Conservation (phyloP, 1,140 invertebrate species). For the Pogonus chalceus region DNA sequence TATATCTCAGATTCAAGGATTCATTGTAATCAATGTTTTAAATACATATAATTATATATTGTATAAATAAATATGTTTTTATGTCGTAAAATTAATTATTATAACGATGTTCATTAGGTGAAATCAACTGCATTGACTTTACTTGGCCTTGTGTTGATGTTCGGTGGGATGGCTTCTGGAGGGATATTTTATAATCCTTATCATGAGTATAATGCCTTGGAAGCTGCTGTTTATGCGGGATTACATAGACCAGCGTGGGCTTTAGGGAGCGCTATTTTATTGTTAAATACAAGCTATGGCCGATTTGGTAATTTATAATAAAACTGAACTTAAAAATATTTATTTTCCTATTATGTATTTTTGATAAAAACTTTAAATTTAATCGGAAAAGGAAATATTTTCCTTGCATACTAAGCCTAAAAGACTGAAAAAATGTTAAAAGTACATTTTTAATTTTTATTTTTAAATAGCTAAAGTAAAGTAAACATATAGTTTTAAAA, state of each 20-base stretch:
- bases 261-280: conserved; percentile 38
- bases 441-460: too few species aligned
- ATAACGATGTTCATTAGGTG: too few species aligned
- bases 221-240: conserved; percentile 45
- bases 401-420: too few species aligned
- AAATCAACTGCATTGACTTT: conserved; percentile 29
- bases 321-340: too few species aligned
- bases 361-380: too few species aligned
- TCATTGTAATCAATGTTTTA: not conserved
- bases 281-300: conserved; percentile 35
- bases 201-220: conserved; percentile 35
- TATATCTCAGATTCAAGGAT: too few species aligned
- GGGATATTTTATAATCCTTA: conserved; percentile 36
- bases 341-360: too few species aligned
- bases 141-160: conserved; percentile 30
- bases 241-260: conserved; percentile 47
- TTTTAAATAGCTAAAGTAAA: too few species aligned
- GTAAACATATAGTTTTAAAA: too few species aligned
- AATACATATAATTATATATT: not conserved
- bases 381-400: too few species aligned
- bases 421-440: too few species aligned
- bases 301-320: not conserved
- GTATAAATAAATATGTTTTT: not conserved
- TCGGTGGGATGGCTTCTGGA: conserved; percentile 32
- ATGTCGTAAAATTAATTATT: not conserved